These are phyloP conservation scores for Nyctereutes procyonoides DNA, from an alignment of 2,113 vertebrate species.

Conservation along the genomic window DNA sequence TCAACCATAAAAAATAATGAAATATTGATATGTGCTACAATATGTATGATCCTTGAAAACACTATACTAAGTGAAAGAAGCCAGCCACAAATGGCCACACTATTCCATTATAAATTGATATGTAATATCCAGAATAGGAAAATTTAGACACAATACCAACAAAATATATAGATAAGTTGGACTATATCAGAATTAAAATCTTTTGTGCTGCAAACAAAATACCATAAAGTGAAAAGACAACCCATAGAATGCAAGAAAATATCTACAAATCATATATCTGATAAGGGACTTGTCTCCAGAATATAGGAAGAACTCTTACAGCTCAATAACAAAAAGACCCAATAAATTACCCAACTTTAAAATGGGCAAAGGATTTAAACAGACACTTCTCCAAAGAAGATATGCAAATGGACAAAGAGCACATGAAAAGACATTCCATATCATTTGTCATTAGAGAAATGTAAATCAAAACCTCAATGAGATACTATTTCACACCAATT, in stretches of 20 bases:
- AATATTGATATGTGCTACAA: neutral
- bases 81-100: neutral
- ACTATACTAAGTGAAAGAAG: neutral
- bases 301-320: neutral
- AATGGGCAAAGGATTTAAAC: neutral
- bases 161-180: neutral
- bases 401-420: neutral
- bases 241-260: neutral
- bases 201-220: neutral
- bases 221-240: neutral
- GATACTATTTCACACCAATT: neutral
- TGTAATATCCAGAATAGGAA: neutral
- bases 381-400: conserved; percentile 1
- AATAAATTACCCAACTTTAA: neutral
- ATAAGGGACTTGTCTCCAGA: neutral
- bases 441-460: neutral
- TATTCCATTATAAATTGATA: neutral
- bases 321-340: neutral
- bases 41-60: neutral
- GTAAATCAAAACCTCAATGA: neutral
- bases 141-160: neutral
- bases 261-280: neutral
- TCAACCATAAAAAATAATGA: neutral
- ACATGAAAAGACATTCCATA: neutral
- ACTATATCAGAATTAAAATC: neutral